Conservation (phyloP, 2,797 vertebrate genomes). For the Argyrosomus regius region DNA sequence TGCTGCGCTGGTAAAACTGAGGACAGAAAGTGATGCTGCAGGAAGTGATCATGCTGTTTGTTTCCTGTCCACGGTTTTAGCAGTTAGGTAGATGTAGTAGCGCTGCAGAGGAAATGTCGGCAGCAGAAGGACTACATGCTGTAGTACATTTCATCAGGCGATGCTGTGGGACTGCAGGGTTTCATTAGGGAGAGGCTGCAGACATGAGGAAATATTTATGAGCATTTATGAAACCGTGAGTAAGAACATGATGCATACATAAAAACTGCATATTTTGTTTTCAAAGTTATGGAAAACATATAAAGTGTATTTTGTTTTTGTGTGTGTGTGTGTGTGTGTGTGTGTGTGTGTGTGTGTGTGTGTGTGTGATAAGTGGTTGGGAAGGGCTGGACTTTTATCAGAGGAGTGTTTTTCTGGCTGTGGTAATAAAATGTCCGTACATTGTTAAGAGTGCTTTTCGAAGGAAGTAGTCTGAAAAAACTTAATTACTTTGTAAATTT, state of each 20-base stretch:
- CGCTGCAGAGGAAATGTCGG: conserved; percentile 44
- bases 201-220: conserved; percentile 10
- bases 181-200: conserved; percentile 12
- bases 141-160: not conserved
- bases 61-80: conserved; percentile 74
- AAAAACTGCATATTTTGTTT: not conserved
- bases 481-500: conserved; percentile 6
- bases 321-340: not conserved
- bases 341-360: not conserved
- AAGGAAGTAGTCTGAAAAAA: conserved; percentile 34
- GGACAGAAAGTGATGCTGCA: conserved; percentile 52
- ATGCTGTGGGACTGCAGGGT: not conserved
- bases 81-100: conserved; percentile 24
- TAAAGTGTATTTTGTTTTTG: not conserved
- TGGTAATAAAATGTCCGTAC: conserved; percentile 12
- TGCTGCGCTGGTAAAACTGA: not conserved
- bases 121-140: conserved; percentile 4
- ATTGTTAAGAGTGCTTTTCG: conserved; percentile 31
- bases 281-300: not conserved
- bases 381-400: conserved; percentile 12
- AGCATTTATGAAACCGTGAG: conserved; percentile 23
- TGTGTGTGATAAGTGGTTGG: not conserved
- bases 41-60: conserved; percentile 70
- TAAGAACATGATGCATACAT: not conserved
- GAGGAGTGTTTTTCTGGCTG: conserved; percentile 18